Percentiles rank a stretch among this genome's conserved stretches.
Evolutionary conservation across 2,888 invertebrate genomes (phyloP).

Genomic region (Ormyrus rosae): DNA sequence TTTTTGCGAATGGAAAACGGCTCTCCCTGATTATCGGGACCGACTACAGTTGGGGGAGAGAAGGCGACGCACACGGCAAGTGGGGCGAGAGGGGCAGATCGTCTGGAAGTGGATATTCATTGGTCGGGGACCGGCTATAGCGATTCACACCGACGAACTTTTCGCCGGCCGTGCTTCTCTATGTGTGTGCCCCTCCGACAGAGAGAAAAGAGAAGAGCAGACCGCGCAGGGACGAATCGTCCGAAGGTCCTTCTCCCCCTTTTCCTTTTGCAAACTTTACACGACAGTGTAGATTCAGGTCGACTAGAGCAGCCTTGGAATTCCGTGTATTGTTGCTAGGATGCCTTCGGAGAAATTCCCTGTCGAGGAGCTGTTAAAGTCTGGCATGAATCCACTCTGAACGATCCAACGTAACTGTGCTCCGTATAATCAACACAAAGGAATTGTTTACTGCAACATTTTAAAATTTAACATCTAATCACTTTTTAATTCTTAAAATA

Average conservation of each 20-base stretch:
- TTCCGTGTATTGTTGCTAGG: neutral
- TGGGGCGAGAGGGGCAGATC: slow-evolving; percentile 9
- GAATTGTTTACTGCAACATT: too few species aligned
- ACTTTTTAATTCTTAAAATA: too few species aligned
- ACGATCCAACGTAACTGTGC: too few species aligned
- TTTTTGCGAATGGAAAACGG: slow-evolving; percentile 42
- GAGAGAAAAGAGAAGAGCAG: slow-evolving; percentile 13
- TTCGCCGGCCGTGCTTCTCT: slow-evolving; percentile 5
- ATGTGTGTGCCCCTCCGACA: neutral
- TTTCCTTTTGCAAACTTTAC: slow-evolving; percentile 1
- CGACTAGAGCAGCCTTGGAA: too few species aligned
- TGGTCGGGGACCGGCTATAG: slow-evolving; percentile 36
- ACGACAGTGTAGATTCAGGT: too few species aligned
- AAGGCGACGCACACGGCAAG: too few species aligned
- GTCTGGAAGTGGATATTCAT: slow-evolving; percentile 38
- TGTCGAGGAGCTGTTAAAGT: neutral
- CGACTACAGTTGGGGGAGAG: neutral
- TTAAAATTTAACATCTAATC: too few species aligned
- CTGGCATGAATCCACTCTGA: too few species aligned
- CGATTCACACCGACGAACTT: slow-evolving; percentile 38
- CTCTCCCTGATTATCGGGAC: slow-evolving; percentile 15
- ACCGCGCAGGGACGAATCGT: slow-evolving; percentile 38
- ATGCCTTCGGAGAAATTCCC: neutral
- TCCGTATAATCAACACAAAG: too few species aligned
- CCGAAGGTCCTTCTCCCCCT: slow-evolving; percentile 17